Evolutionary conservation across 2,888 invertebrate genomes (phyloP).

Genomic region (Schrankia costaestrigalis): DNA sequence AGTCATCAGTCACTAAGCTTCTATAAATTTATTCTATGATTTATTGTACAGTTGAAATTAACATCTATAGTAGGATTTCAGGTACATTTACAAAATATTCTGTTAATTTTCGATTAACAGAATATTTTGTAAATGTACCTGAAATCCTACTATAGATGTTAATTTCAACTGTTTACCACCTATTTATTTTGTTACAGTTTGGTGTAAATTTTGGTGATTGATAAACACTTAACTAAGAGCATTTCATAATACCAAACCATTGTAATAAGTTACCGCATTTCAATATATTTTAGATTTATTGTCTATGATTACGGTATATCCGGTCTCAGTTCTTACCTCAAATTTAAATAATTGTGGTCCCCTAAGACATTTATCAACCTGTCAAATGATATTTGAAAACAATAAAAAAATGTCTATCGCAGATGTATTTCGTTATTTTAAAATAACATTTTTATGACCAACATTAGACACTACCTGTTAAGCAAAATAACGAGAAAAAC

Average conservation of each 20-base stretch:
- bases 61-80: too few species aligned
- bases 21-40: too few species aligned
- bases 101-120: too few species aligned
- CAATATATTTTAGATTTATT: slow-evolving; percentile 44
- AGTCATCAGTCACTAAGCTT: too few species aligned
- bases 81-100: too few species aligned
- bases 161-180: too few species aligned
- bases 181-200: slow-evolving; percentile 14
- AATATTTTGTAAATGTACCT: too few species aligned
- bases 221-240: slow-evolving; percentile 10
- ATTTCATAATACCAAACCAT: slow-evolving; percentile 13
- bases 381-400: slow-evolving; percentile 4
- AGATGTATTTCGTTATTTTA: slow-evolving; percentile 28
- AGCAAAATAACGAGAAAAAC: slow-evolving; percentile 73
- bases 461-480: slow-evolving; percentile 70
- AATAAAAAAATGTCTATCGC: slow-evolving; percentile 19
- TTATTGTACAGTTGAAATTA: too few species aligned
- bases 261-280: slow-evolving; percentile 50
- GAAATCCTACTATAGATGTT: too few species aligned
- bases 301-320: slow-evolving; percentile 48
- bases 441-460: slow-evolving; percentile 58
- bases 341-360: slow-evolving; percentile 18
- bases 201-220: slow-evolving; percentile 15
- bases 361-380: slow-evolving; percentile 8
- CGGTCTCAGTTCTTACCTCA: slow-evolving; percentile 26